Evolutionary conservation across 2,113 vertebrate genomes (phyloP).

Genomic region (Columba janthina): DNA sequence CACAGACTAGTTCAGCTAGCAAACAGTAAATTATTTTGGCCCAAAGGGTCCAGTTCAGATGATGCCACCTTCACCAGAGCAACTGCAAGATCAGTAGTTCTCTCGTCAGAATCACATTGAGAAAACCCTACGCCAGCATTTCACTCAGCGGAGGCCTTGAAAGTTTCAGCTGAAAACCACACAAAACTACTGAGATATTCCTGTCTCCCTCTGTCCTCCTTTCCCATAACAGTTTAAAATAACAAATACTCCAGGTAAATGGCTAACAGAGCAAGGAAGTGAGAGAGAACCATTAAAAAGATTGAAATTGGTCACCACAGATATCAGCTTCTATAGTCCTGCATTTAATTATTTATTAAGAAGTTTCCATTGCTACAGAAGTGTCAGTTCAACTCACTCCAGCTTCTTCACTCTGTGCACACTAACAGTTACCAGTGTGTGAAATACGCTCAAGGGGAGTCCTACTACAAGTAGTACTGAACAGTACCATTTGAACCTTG

Average conservation of each 20-base stretch:
- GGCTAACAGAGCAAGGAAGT: not conserved
- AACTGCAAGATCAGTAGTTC: not conserved
- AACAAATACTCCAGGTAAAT: not conserved
- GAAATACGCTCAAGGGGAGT: not conserved
- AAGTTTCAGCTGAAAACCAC: not conserved
- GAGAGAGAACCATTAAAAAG: not conserved
- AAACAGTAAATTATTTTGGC: not conserved
- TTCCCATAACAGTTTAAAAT: not conserved
- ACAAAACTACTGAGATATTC: not conserved
- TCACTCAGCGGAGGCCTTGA: not conserved
- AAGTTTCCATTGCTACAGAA: conserved; percentile 10
- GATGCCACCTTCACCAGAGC: not conserved
- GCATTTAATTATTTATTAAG: not conserved
- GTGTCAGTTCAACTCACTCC: not conserved
- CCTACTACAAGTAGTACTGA: not conserved
- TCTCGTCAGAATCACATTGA: not conserved
- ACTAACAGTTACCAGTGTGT: not conserved
- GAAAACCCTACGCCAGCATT: not conserved
- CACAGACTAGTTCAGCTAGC: not conserved
- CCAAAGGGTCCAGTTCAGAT: not conserved
- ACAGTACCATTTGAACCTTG: not conserved
- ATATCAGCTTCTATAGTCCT: not conserved
- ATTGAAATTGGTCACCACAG: not conserved
- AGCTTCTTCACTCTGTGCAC: not conserved
- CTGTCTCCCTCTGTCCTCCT: not conserved